These are phyloP conservation scores for Trachelus tabidus DNA, from an alignment of 2,888 invertebrate species.

Conservation along the genomic window DNA sequence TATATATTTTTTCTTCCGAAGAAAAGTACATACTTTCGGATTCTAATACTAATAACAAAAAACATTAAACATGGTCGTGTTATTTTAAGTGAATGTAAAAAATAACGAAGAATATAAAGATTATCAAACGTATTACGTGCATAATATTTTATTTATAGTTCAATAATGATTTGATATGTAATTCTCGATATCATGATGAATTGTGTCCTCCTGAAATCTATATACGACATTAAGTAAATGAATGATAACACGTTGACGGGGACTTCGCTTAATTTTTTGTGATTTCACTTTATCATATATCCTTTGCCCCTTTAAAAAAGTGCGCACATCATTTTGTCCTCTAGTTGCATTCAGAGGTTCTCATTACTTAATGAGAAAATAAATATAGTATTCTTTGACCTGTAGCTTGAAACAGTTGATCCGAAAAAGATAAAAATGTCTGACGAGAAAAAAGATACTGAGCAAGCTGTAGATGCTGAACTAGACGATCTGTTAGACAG, in stretches of 20 bases:
- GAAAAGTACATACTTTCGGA: background rate
- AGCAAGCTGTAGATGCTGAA: slow-evolving; percentile 72
- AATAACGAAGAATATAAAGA: background rate
- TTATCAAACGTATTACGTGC: background rate
- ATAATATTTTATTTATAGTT: background rate
- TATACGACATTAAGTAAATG: background rate
- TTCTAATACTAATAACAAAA: background rate
- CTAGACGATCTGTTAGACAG: slow-evolving; percentile 81
- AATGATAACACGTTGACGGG: background rate
- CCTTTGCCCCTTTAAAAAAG: background rate
- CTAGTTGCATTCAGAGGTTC: background rate
- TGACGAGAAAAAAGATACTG: slow-evolving; percentile 47
- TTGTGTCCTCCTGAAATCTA: background rate
- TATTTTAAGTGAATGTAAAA: background rate
- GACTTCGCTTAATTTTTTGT: background rate
- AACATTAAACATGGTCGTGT: background rate
- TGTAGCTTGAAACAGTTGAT: background rate
- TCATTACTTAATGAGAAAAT: background rate
- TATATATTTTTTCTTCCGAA: background rate
- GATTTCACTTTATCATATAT: background rate
- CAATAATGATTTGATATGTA: background rate
- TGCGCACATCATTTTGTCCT: background rate
- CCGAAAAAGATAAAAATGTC: slow-evolving; percentile 44
- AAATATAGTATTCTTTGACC: background rate
- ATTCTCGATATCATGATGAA: background rate